Evolutionary conservation across 2,888 invertebrate genomes (phyloP).

Genomic region (Amiota communis): DNA sequence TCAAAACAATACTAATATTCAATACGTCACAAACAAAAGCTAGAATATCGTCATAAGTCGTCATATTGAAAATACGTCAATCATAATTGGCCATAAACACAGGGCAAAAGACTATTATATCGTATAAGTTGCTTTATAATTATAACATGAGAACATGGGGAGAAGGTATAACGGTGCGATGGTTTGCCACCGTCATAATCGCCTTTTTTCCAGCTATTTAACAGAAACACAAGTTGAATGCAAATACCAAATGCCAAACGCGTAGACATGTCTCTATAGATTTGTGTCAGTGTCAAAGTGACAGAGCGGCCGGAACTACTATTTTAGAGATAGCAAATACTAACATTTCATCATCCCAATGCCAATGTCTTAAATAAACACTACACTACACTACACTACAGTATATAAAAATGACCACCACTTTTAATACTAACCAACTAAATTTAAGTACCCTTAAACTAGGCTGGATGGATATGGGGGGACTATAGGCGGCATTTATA

Average conservation of each 20-base stretch:
- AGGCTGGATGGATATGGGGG: neutral
- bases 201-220: constrained; percentile 4
- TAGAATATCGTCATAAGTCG: neutral
- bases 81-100: constrained; percentile 4
- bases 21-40: no score
- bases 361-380: neutral
- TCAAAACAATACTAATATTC: no score
- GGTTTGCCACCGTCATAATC: neutral
- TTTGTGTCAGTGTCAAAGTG: constrained; percentile 13
- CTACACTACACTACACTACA: neutral
- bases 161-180: no score
- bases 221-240: neutral
- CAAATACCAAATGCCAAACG: no score
- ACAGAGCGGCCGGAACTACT: neutral
- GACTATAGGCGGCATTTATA: no score
- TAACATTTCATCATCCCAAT: neutral
- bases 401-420: neutral
- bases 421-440: neutral
- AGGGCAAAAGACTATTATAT: no score
- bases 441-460: neutral
- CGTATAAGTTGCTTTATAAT: no score
- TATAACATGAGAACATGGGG: no score
- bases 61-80: neutral
- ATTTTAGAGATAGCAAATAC: neutral
- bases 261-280: neutral